Base-by-base conservation (phyloP, 2,113 vertebrate species). In the Leptocoma aspasia region DNA sequence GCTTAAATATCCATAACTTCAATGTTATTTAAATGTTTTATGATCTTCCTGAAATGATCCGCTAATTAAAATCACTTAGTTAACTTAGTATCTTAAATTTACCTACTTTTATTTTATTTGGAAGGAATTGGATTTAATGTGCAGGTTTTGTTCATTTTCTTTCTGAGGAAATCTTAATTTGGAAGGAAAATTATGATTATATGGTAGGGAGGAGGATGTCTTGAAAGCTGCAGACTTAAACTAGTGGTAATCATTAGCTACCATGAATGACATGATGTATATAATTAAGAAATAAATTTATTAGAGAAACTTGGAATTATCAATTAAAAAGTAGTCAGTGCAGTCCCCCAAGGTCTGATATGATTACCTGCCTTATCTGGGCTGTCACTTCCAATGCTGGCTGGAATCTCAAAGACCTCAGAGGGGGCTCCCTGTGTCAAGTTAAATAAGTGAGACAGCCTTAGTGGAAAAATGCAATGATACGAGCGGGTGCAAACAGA, bases 231-330 rank as follows among this genome's bases (percentile, higher is more conserved):
- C 84, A 97, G 82, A 94, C 73, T 94, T 94, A 90, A 98, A 97
- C 96, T 96, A 97, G 97, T 95, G 89, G 93, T 93, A 97, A 98
- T 98, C 97, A 97, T 97, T 97, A 98, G 97, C 96, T 86, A 96
- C 84, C 83, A 45, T 66, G 94, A 97, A 98, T 97, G 97, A 97
- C 68, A 96, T 89, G 96, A 97, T 47, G 66, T 95, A 94, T 95
- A 85, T 97, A 98, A 98, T 98, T 98, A 98, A 98, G 98, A 98
- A 97, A 98, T 98, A 98, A 98, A 98, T 98, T 98, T 98, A 98
- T 98, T 98, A 94, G 54, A 97, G 97, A 97, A 98, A 98, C 98
- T 98, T 98, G 98, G 97, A 98, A 98, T 98, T 97, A 98, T 98
- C 97, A 98, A 98, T 98, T 98, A 98, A 98, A 98, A 98, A 98